These are phyloP conservation scores for Patella caerulea DNA, from an alignment of 2,888 invertebrate species.

Conservation along the genomic window DNA sequence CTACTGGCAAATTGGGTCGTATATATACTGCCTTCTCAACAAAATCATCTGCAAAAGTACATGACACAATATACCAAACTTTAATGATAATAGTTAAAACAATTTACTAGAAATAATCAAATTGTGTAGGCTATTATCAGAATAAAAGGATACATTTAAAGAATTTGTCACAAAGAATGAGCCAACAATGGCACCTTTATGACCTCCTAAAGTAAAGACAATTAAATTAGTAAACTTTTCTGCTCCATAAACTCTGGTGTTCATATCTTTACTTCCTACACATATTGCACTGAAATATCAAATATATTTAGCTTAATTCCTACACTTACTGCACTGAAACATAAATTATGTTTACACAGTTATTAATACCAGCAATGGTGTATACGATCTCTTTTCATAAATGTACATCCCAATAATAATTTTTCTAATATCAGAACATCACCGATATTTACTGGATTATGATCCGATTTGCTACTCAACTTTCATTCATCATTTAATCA, in stretches of 20 bases:
- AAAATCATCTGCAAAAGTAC: too few relatives aligned
- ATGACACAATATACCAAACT: too few relatives aligned
- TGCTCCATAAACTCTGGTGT: constrained; percentile 85
- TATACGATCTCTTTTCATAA: too few relatives aligned
- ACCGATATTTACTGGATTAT: too few relatives aligned
- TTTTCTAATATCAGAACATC: too few relatives aligned
- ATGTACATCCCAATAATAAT: too few relatives aligned
- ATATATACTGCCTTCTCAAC: too few relatives aligned
- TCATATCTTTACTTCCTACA: constrained; percentile 91
- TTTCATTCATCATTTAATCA: too few relatives aligned
- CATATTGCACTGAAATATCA: constrained; percentile 78
- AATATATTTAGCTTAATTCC: constrained; percentile 78
- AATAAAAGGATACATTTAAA: constrained; percentile 79
- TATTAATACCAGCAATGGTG: too few relatives aligned
- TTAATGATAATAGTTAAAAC: not conserved
- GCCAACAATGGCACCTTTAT: constrained; percentile 86
- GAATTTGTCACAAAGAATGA: constrained; percentile 90
- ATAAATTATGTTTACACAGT: not conserved
- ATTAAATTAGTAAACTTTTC: constrained; percentile 83
- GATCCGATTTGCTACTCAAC: too few relatives aligned
- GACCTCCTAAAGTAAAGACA: constrained; percentile 84
- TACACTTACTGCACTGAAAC: constrained; percentile 81
- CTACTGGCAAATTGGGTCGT: too few relatives aligned
- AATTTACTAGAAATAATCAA: not conserved
- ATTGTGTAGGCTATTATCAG: not conserved